Percentiles rank a stretch among this genome's conserved stretches.
phyloP scores from a whole-genome alignment of 2,888 invertebrate species.

The Tortricodes alternella region DNA sequence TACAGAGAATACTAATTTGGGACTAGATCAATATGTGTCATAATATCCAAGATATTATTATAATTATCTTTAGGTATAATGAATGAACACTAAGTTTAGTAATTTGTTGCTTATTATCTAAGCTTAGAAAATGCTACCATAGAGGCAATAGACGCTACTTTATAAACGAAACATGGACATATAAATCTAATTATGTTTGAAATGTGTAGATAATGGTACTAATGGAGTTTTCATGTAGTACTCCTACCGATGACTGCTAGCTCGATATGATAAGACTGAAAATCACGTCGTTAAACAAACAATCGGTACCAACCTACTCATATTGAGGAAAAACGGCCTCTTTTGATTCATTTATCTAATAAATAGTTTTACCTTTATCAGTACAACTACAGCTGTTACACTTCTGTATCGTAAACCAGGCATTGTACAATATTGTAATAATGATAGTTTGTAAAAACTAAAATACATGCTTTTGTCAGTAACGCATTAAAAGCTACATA shows the following conservation, averaged over 20 bases:
- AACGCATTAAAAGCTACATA: too few relatives aligned
- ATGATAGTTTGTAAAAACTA: too few relatives aligned
- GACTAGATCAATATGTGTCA: too few relatives aligned
- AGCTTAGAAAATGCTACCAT: not conserved
- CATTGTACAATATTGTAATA: too few relatives aligned
- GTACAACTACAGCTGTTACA: not conserved
- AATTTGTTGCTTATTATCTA: too few relatives aligned
- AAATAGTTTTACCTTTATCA: conserved; percentile 4
- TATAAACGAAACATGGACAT: conserved; percentile 3
- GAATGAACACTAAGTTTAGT: too few relatives aligned
- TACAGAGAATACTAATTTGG: too few relatives aligned
- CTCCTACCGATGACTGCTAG: conserved; percentile 33
- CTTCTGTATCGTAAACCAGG: too few relatives aligned
- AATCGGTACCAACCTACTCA: conserved; percentile 11
- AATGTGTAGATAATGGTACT: conserved; percentile 26
- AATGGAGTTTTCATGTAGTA: conserved; percentile 38
- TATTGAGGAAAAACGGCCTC: conserved; percentile 5
- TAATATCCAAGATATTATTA: too few relatives aligned
- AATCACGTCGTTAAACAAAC: conserved; percentile 17
- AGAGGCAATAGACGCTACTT: not conserved
- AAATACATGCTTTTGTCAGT: too few relatives aligned
- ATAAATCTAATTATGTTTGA: conserved; percentile 23
- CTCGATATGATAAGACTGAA: conserved; percentile 29
- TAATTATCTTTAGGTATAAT: too few relatives aligned
- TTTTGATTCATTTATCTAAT: conserved; percentile 23